Percentiles rank a stretch among this genome's conserved stretches.
Evolutionary conservation across 2,797 vertebrate genomes (phyloP).

Genomic region (Sebastes oblongus): DNA sequence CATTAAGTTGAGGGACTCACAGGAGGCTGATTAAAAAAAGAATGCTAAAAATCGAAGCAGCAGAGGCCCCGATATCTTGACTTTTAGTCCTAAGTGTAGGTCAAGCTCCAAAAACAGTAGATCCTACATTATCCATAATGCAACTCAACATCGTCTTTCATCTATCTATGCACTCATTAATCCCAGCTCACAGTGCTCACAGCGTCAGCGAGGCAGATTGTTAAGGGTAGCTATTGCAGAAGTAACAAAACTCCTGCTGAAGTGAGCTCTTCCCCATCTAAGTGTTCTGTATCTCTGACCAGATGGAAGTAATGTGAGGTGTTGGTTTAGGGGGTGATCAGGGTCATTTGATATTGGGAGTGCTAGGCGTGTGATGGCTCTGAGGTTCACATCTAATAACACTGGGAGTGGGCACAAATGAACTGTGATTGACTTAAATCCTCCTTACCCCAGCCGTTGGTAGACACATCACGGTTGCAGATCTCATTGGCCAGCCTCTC

Average conservation of each 20-base stretch:
- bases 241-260: neutral
- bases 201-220: neutral
- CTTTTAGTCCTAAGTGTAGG: neutral
- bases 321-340: neutral
- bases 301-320: neutral
- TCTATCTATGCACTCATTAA: neutral
- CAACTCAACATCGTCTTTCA: neutral
- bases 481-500: slow-evolving; percentile 92
- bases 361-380: neutral
- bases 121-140: neutral
- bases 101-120: neutral
- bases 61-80: neutral
- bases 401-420: neutral
- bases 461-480: slow-evolving; percentile 79
- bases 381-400: no score
- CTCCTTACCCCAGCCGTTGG: slow-evolving; percentile 79
- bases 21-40: neutral
- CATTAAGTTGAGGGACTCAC: neutral
- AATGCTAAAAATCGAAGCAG: neutral
- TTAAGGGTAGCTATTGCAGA: neutral
- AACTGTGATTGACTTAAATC: neutral
- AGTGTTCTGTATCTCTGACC: neutral
- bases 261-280: neutral
- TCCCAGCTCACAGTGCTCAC: neutral
- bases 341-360: neutral